Conservation (phyloP, 2,797 vertebrate species). For the Scleropages formosus region DNA sequence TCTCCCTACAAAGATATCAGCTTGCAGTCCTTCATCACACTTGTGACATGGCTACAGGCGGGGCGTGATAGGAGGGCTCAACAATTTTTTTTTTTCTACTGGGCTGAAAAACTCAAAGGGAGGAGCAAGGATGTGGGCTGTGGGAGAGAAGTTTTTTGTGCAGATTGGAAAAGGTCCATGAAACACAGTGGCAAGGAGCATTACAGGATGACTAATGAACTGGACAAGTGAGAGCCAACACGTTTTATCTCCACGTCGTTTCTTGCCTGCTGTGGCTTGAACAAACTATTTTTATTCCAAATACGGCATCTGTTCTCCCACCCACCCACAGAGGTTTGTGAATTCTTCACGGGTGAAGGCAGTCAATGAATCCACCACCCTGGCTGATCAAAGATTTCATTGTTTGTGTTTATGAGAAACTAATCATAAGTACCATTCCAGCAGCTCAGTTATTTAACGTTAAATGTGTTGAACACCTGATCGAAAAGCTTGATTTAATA, state of each 20-base stretch:
- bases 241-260: slow-evolving; percentile 44
- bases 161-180: slow-evolving; percentile 62
- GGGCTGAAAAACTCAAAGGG: slow-evolving; percentile 47
- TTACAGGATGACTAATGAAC: slow-evolving; percentile 64
- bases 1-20: background rate
- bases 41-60: background rate
- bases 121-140: background rate
- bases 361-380: background rate
- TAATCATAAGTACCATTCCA: background rate
- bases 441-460: background rate
- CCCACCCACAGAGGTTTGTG: background rate
- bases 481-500: no score
- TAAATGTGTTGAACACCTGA: no score
- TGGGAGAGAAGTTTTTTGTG: slow-evolving; percentile 63
- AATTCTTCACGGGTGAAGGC: background rate
- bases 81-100: slow-evolving; percentile 39
- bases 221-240: slow-evolving; percentile 62
- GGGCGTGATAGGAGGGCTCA: background rate
- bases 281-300: background rate
- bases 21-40: background rate
- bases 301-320: background rate
- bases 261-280: background rate
- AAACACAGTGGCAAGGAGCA: slow-evolving; percentile 60
- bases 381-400: background rate
- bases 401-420: background rate